These are phyloP conservation scores for Alcedo atthis DNA, from an alignment of 2,797 vertebrate species.

Conservation along the genomic window DNA sequence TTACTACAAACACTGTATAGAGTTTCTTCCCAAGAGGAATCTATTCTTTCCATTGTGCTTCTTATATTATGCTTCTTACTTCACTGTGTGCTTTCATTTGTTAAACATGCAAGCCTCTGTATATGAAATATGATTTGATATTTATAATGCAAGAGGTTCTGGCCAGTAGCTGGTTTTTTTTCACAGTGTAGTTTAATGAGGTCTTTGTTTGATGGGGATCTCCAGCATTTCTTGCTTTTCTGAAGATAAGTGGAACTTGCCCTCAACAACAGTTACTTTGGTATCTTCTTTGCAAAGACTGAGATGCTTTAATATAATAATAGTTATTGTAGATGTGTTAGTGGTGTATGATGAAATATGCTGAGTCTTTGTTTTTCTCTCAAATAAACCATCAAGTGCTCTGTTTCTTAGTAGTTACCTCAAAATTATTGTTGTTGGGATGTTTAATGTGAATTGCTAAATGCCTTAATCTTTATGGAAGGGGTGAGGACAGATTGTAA, in stretches of 20 bases:
- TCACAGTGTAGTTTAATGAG: neutral
- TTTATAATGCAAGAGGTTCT: neutral
- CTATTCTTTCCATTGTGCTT: neutral
- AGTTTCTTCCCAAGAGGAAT: neutral
- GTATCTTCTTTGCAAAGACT: neutral
- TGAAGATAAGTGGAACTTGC: neutral
- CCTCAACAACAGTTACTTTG: neutral
- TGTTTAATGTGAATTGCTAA: neutral
- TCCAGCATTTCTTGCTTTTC: neutral
- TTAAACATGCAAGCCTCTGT: neutral
- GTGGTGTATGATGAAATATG: neutral
- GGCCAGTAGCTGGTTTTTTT: neutral
- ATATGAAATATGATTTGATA: neutral
- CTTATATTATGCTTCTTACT: neutral
- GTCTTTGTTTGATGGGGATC: neutral
- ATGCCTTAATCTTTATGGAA: neutral
- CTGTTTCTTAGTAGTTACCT: neutral
- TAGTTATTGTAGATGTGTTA: neutral
- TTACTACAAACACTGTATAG: neutral
- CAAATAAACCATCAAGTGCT: neutral
- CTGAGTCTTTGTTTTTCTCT: neutral
- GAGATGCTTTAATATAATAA: neutral
- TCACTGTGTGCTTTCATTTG: neutral
- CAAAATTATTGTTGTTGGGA: neutral
- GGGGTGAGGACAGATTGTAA: neutral